Conservation (phyloP, 2,888 invertebrate species). For the Pseudococcus viburni region DNA sequence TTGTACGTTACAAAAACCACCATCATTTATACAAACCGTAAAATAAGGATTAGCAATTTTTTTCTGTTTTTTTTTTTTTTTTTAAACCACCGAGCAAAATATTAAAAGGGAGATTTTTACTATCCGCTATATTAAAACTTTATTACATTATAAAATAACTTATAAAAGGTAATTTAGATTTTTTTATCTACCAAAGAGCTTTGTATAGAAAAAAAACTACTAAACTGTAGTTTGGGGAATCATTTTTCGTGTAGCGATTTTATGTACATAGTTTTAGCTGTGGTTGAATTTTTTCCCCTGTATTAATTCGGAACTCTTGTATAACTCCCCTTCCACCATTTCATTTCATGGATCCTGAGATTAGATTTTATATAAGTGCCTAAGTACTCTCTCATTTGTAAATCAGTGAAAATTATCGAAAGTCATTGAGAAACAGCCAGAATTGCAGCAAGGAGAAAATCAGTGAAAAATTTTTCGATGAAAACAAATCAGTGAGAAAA, state of each 20-base stretch:
- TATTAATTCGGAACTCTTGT: not conserved
- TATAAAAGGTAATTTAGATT: conserved; percentile 50
- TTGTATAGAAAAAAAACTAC: conserved; percentile 20
- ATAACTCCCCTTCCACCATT: not conserved
- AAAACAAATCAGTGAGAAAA: too few species aligned
- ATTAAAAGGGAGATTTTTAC: conserved; percentile 56
- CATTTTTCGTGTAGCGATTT: conserved; percentile 11
- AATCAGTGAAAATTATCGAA: too few species aligned
- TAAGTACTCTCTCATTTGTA: too few species aligned
- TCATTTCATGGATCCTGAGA: too few species aligned
- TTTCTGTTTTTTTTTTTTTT: not conserved
- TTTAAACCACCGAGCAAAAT: not conserved
- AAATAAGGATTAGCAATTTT: conserved; percentile 57
- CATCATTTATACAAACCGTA: conserved; percentile 51
- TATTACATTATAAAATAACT: conserved; percentile 45
- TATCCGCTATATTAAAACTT: conserved; percentile 54
- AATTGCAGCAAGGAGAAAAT: too few species aligned
- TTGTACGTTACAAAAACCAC: conserved; percentile 11
- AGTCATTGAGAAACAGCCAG: too few species aligned
- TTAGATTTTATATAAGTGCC: not conserved
- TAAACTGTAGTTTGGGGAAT: conserved; percentile 37
- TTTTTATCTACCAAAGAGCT: conserved; percentile 27
- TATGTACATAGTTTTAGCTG: not conserved
- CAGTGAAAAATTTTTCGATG: too few species aligned
- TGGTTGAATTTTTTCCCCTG: not conserved